Percentiles rank a stretch among this genome's conserved stretches.
phyloP scores from a whole-genome alignment of 2,888 invertebrate species.

The Lasioglossum pauxillum region DNA sequence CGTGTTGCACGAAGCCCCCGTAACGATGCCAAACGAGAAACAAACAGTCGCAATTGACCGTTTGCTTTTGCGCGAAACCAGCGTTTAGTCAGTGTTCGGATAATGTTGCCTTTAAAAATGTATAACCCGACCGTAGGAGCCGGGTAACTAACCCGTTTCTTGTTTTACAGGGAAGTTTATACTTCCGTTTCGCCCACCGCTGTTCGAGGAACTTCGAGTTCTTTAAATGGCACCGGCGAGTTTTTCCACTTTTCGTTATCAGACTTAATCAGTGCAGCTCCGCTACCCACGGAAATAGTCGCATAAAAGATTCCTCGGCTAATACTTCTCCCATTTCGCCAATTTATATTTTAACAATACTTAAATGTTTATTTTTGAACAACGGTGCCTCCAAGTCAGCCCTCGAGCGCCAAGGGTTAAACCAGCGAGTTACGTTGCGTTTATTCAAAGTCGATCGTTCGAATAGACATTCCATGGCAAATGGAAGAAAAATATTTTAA shows the following conservation, averaged over 20 bases:
- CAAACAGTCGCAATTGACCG: conserved; percentile 44
- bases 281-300: background rate
- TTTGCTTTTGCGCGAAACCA: conserved; percentile 26
- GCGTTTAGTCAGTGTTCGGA: conserved; percentile 34
- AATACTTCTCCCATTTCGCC: background rate
- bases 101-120: conserved; percentile 24
- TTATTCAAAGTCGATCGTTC: background rate
- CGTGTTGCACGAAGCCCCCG: conserved; percentile 17
- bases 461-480: background rate
- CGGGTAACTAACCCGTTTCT: background rate
- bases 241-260: background rate
- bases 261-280: background rate
- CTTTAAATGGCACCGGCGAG: background rate
- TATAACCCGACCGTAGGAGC: background rate
- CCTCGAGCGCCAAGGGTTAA: background rate
- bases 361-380: no score
- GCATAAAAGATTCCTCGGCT: background rate
- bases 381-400: no score
- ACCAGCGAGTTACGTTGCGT: background rate
- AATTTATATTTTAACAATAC: background rate
- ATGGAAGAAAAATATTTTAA: conserved; percentile 16
- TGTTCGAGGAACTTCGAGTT: background rate
- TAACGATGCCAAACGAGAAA: conserved; percentile 52
- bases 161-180: background rate
- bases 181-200: background rate